Base-by-base conservation (phyloP, 2,888 invertebrate genomes). In the Serripes groenlandicus region DNA sequence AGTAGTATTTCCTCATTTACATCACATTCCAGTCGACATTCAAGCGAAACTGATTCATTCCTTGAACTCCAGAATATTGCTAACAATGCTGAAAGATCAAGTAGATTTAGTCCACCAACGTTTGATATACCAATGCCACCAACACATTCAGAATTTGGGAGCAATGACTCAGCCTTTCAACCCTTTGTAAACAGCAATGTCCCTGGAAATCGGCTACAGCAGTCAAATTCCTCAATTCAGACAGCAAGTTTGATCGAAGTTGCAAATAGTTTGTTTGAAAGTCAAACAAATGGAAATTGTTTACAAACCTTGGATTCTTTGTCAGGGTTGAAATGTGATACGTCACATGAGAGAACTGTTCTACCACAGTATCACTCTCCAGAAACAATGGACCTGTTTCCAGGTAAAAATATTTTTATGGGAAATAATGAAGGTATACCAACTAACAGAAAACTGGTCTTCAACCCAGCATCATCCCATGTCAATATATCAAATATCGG, bases 11-110 rank as follows among this genome's bases (percentile, higher is more conserved):
- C 82, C 15, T 80, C 80, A 9, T 82, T 37, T 37, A 76, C 73
- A 1, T 85, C 85, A 23, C 85, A 85, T 60, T 75, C 77, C 11
- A 85, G 85, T 62, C 60, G 72, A 62, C 74, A 85, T 54, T 85
- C 85, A 28, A 79, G 78, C 54, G 82, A 83, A 35, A 77, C 71
- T 11, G 85, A 85, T 28, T 75, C 80, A n/a, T 85, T 70, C 54
- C 32, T 78, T 54, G 85, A 85, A 52, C 64, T 83, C 28, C 85
- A 83, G 54, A 72, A 64, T 69, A 77, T 85, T 28, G 58, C 77
- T 21, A 72, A 73, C 26, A 79, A 81, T 28, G 68, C 76, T 42
- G 81, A 81, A 21, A 68, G 73, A 58, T 70, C 66, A 34, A 66
- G 60, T 49, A 60, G 73, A 18, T 60, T 28, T 28, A 75, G 66